phyloP scores from a whole-genome alignment of 2,888 invertebrate genomes.

The Diabrotica balteata region DNA sequence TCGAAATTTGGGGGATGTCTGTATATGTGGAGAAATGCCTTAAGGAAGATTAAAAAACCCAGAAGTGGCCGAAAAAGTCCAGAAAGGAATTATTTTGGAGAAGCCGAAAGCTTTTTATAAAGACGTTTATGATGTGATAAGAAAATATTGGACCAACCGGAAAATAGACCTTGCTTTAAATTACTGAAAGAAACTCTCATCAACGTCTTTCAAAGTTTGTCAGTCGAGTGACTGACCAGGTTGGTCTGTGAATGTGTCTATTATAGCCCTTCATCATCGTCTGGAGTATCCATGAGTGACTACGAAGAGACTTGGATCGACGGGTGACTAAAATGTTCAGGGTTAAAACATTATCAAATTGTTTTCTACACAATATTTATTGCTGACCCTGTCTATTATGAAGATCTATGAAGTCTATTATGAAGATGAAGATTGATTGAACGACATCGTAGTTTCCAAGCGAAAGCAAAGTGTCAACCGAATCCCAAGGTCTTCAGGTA shows the following conservation, averaged over 20 bases:
- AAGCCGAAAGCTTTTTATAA: too few species aligned
- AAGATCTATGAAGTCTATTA: neutral
- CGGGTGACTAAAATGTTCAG: slow-evolving; percentile 57
- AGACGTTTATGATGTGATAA: slow-evolving; percentile 68
- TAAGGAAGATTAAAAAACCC: too few species aligned
- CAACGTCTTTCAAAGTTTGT: slow-evolving; percentile 75
- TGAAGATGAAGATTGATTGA: too few species aligned
- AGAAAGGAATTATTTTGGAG: too few species aligned
- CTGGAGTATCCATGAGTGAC: slow-evolving; percentile 62
- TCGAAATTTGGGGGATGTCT: too few species aligned
- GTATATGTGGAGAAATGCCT: too few species aligned
- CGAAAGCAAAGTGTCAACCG: too few species aligned
- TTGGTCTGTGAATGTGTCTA: slow-evolving; percentile 61
- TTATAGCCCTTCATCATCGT: slow-evolving; percentile 57
- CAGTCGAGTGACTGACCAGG: slow-evolving; percentile 69
- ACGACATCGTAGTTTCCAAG: too few species aligned
- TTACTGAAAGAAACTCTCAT: slow-evolving; percentile 82
- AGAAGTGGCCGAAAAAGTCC: too few species aligned
- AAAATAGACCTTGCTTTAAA: slow-evolving; percentile 87
- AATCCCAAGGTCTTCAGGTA: too few species aligned
- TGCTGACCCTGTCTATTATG: neutral
- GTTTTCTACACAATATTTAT: neutral
- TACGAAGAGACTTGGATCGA: slow-evolving; percentile 65
- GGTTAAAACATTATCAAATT: slow-evolving; percentile 25
- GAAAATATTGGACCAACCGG: slow-evolving; percentile 87